Conservation (phyloP, 2,797 vertebrate genomes). For the Craterocephalus amniculus region DNA sequence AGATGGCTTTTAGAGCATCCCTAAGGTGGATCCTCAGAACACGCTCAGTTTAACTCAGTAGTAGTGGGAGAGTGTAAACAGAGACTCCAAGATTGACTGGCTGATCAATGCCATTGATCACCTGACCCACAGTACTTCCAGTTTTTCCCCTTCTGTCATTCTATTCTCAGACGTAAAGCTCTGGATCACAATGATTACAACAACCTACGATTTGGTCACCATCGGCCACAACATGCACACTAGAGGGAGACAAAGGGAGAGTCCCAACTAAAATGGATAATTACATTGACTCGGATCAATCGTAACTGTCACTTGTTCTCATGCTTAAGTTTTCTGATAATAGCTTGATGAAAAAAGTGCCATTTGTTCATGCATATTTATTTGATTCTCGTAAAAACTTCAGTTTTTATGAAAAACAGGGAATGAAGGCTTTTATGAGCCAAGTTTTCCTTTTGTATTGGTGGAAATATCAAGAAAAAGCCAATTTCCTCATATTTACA, state of each 20-base stretch:
- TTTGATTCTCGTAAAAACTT: too few species aligned
- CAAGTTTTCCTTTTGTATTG: too few species aligned
- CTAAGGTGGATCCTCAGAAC: slow-evolving; percentile 78
- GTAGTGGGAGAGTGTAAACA: slow-evolving; percentile 80
- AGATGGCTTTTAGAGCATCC: slow-evolving; percentile 80
- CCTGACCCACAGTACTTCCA: slow-evolving; percentile 62
- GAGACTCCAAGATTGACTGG: slow-evolving; percentile 79
- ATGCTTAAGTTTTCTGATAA: not conserved
- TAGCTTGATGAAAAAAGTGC: too few species aligned
- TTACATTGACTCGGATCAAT: not conserved
- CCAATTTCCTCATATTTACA: too few species aligned
- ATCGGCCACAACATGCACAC: slow-evolving; percentile 60
- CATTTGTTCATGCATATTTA: too few species aligned
- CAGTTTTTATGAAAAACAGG: too few species aligned
- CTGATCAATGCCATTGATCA: slow-evolving; percentile 87
- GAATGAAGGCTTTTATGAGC: too few species aligned
- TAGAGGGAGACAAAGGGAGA: slow-evolving; percentile 81
- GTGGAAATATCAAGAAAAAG: too few species aligned
- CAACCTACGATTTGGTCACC: slow-evolving; percentile 41
- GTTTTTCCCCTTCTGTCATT: slow-evolving; percentile 67
- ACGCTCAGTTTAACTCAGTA: slow-evolving; percentile 83
- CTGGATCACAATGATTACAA: slow-evolving; percentile 45
- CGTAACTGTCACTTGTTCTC: not conserved
- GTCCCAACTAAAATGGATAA: slow-evolving; percentile 25
- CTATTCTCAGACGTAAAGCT: slow-evolving; percentile 39